Conservation (phyloP, 2,888 invertebrate genomes). For the Melanchra persicariae region DNA sequence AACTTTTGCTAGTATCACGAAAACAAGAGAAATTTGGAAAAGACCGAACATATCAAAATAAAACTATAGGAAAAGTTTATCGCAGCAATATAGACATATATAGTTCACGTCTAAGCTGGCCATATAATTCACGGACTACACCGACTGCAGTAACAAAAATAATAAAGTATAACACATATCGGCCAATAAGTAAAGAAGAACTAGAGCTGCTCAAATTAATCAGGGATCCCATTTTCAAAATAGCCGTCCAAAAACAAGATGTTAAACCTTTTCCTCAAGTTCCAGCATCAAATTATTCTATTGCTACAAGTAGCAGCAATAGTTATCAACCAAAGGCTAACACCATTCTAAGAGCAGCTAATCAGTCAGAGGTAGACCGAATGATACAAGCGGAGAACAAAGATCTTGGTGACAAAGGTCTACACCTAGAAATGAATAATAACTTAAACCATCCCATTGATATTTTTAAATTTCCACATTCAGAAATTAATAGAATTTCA, state of each 20-base stretch:
- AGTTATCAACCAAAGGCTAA: constrained; percentile 30
- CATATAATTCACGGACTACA: neutral
- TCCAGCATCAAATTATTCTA: constrained; percentile 28
- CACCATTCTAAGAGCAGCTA: constrained; percentile 31
- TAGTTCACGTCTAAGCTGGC: constrained; percentile 39
- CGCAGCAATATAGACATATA: constrained; percentile 30
- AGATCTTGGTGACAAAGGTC: neutral
- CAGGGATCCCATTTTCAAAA: constrained; percentile 16
- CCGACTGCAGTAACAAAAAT: constrained; percentile 38
- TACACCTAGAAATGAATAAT: constrained; percentile 4
- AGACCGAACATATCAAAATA: neutral
- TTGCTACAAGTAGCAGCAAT: constrained; percentile 22
- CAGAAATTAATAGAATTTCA: constrained; percentile 33
- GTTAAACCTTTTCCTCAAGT: neutral
- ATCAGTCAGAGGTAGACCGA: constrained; percentile 24
- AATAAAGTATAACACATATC: constrained; percentile 78
- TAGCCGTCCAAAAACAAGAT: constrained; percentile 20
- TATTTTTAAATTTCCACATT: constrained; percentile 11
- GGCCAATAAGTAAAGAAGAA: constrained; percentile 73
- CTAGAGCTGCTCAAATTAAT: constrained; percentile 57
- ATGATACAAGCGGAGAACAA: neutral
- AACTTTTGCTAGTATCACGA: constrained; percentile 10
- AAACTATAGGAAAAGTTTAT: neutral
- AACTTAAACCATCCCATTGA: constrained; percentile 11
- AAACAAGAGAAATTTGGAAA: neutral